phyloP scores from a whole-genome alignment of 2,113 vertebrate genomes.

The Nibea albiflora region DNA sequence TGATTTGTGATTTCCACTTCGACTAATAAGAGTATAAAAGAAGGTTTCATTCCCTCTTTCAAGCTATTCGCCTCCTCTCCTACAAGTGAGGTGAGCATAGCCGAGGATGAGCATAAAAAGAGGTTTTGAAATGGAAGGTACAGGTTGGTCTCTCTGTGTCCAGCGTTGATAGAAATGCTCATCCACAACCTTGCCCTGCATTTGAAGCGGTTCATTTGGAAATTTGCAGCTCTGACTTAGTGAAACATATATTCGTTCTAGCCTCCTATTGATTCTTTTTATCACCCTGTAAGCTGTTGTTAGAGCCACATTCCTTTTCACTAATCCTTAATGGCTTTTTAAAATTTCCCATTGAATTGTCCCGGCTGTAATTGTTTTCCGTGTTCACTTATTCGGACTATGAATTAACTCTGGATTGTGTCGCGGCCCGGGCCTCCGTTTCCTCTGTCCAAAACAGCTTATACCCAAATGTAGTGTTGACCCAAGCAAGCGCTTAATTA shows the following conservation, averaged over 20 bases:
- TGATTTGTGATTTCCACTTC: background rate
- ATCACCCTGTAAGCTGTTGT: slow-evolving; percentile 12
- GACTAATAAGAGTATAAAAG: background rate
- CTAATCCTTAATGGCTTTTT: slow-evolving; percentile 47
- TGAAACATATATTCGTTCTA: background rate
- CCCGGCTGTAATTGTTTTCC: slow-evolving; percentile 42
- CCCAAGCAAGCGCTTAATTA: slow-evolving; percentile 59
- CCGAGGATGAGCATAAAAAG: background rate
- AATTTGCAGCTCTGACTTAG: slow-evolving; percentile 4
- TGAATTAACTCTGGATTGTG: slow-evolving; percentile 15
- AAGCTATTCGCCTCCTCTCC: background rate
- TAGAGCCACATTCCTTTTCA: slow-evolving; percentile 1
- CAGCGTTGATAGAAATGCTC: background rate
- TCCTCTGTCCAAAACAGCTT: slow-evolving; percentile 30
- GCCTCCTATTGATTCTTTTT: slow-evolving; percentile 5
- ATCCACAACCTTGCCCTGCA: background rate
- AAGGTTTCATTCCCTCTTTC: background rate
- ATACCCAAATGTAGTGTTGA: slow-evolving; percentile 52
- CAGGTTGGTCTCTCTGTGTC: background rate
- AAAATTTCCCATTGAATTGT: slow-evolving; percentile 22
- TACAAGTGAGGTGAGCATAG: background rate
- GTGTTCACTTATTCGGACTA: slow-evolving; percentile 8
- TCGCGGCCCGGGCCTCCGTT: background rate
- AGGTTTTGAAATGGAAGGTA: background rate
- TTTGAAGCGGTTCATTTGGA: background rate